Base-by-base conservation (phyloP, 2,888 invertebrate genomes). In the Scaptomyza caliginosa region DNA sequence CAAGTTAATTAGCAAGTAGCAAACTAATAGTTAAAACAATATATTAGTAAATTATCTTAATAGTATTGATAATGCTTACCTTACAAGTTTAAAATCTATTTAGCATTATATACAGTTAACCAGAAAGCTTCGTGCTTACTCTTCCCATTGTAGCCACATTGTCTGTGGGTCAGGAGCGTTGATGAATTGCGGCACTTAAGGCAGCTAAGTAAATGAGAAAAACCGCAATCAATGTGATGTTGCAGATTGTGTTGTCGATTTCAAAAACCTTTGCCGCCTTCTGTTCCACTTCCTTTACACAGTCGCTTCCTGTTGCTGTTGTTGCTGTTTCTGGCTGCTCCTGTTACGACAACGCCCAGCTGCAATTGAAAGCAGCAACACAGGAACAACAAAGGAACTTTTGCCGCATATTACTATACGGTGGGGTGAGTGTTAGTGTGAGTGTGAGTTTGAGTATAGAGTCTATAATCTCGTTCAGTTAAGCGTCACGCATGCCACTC, bases 401-500 rank as follows among this genome's bases (percentile, higher is more conserved):
- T 59, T 67, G 74, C 74, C 74, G 71, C 74, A 42, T 45, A 16
- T 34, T 34, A 16, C n/a, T n/a, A n/a, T n/a, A n/a, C n/a, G n/a
- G n/a, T n/a, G n/a, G n/a, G n/a, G n/a, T n/a, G n/a, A 34, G 34
- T 34, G 34, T 26, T n/a, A 4, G 26, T 30, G 6, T 30, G 28
- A 4, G 11, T 32, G 13, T 32, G 8, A 16, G 32, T 34, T 13
- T 16, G 13, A 21, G 30, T 13, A 11, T 45, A 78, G 63, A 82
- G 64, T 79, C 80, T 81, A 86, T 81, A 81, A 81, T 81, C 80
- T 81, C 70, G 86, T 76, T 80, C 81, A 71, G 68, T 85, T 82
- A 79, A 85, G 79, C 79, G 79, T 79, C 79, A 81, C 81, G 81
- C 81, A 86, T 80, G 81, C 81, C 81, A 81, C 81, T 81, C 81